Percentiles rank a stretch among this genome's conserved stretches.
Conservation (phyloP, 2,113 vertebrate species). For the Aleadryas rufinucha region DNA sequence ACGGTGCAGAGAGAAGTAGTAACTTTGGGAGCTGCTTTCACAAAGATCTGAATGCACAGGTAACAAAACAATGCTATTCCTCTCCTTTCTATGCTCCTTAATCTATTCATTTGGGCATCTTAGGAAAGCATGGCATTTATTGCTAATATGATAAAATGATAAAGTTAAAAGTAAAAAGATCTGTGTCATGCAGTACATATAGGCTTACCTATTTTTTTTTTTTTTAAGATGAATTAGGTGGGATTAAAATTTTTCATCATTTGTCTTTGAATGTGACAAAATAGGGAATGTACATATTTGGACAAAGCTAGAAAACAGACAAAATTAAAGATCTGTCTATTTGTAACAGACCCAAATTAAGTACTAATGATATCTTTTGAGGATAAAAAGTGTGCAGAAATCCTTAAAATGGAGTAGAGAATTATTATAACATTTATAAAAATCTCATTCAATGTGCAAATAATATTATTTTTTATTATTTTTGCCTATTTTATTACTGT, state of each 20-base stretch:
- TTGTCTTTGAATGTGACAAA: not conserved
- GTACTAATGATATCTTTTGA: not conserved
- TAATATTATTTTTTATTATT: not conserved
- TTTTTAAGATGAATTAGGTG: not conserved
- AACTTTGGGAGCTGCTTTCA: slow-evolving; percentile 69
- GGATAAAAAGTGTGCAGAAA: not conserved
- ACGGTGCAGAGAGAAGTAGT: slow-evolving; percentile 69
- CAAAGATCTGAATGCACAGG: not conserved
- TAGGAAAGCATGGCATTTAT: not conserved
- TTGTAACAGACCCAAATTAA: not conserved
- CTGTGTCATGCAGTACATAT: not conserved
- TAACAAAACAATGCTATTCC: not conserved
- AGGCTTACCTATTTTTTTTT: not conserved
- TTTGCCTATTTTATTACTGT: not conserved
- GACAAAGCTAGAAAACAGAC: not conserved
- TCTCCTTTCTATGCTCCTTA: not conserved
- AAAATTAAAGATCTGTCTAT: not conserved
- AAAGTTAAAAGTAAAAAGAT: not conserved
- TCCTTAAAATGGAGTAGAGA: not conserved
- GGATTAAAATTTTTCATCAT: not conserved
- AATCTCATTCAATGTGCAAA: not conserved
- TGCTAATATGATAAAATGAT: not conserved
- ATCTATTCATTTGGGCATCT: not conserved
- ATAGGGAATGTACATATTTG: not conserved
- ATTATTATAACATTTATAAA: not conserved